Conservation (phyloP, 2,113 vertebrate species). For the Chauna torquata region DNA sequence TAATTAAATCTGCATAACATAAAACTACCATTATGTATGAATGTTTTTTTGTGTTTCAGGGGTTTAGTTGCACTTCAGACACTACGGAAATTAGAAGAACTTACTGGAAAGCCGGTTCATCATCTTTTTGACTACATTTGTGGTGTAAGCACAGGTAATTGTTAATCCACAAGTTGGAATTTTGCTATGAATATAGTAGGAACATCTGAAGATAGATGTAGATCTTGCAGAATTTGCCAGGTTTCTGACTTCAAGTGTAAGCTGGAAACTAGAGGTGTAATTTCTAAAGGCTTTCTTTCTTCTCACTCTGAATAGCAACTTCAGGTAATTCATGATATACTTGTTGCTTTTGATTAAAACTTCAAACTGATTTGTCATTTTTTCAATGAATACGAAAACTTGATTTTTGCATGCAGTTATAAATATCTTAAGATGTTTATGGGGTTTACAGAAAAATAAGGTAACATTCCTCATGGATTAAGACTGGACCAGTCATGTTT, state of each 20-base stretch:
- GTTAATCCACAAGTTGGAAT: neutral
- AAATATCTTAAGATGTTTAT: neutral
- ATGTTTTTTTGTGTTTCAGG: conserved; percentile 75
- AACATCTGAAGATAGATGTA: neutral
- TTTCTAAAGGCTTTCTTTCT: neutral
- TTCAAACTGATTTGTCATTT: neutral
- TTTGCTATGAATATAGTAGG: neutral
- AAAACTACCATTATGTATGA: neutral
- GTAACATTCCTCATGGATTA: neutral
- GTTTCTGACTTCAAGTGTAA: neutral
- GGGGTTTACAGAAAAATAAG: neutral
- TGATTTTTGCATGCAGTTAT: neutral
- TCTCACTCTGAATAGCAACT: neutral
- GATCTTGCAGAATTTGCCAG: neutral
- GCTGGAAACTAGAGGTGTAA: neutral
- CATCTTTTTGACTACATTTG: conserved; percentile 98
- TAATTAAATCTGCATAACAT: neutral
- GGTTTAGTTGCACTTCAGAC: conserved; percentile 94
- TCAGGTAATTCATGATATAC: neutral
- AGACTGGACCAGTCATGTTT: neutral
- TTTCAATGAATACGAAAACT: neutral
- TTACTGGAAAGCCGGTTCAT: conserved; percentile 92
- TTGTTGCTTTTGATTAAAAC: neutral
- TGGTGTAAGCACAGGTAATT: conserved; percentile 96
- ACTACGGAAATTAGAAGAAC: conserved; percentile 87